phyloP scores from a whole-genome alignment of 2,113 vertebrate species.

The Bambusicola thoracicus region DNA sequence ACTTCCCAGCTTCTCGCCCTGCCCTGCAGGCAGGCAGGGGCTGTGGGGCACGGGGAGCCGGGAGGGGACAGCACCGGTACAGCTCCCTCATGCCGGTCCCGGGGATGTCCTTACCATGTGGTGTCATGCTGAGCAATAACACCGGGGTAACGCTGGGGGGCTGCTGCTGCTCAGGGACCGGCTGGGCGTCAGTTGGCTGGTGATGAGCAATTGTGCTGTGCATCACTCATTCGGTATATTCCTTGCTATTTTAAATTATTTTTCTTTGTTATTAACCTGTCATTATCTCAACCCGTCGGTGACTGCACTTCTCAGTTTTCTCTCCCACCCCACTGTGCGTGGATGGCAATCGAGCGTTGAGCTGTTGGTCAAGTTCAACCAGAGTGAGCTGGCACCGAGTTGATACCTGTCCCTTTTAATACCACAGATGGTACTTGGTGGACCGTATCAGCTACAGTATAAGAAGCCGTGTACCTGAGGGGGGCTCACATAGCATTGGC shows the following conservation, averaged over 20 bases:
- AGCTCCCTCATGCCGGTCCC: neutral
- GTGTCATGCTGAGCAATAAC: neutral
- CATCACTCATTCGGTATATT: neutral
- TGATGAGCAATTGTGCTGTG: neutral
- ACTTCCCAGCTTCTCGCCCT: neutral
- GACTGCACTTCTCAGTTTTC: neutral
- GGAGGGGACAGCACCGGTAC: neutral
- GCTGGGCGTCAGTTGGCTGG: neutral
- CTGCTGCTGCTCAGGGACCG: neutral
- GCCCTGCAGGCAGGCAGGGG: neutral
- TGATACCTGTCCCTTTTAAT: neutral
- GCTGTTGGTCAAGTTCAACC: neutral
- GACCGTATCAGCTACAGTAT: neutral
- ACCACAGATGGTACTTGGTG: neutral
- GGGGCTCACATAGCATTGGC: neutral
- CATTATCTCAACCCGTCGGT: neutral
- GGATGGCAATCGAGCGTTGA: neutral
- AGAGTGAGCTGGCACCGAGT: neutral
- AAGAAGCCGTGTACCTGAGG: neutral
- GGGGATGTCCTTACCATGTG: neutral
- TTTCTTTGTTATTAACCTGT: neutral
- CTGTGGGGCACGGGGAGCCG: neutral
- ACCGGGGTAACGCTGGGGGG: neutral
- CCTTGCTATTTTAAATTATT: neutral
- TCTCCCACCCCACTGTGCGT: neutral